Conservation (phyloP, 1,140 invertebrate genomes). For the Dolichoris vasculosae region DNA sequence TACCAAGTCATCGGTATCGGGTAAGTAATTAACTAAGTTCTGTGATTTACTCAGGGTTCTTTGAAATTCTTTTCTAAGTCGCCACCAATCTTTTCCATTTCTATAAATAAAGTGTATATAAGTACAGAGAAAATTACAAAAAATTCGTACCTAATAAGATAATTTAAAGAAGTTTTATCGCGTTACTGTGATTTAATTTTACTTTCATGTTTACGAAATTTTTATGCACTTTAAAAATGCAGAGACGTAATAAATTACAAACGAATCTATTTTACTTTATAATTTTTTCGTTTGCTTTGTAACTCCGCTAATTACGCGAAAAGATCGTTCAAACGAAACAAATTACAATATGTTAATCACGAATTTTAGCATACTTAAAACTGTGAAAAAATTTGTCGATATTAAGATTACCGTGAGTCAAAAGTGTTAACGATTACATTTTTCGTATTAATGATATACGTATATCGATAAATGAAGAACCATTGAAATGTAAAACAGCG, state of each 20-base stretch:
- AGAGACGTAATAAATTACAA: neutral
- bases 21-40: constrained; percentile 81
- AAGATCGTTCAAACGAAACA: neutral
- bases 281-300: neutral
- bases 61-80: constrained; percentile 85
- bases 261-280: neutral
- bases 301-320: no score
- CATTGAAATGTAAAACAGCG: no score
- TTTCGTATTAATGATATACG: no score
- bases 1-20: constrained; percentile 78
- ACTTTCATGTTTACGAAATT: no score
- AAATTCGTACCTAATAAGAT: no score
- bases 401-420: neutral
- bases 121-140: neutral
- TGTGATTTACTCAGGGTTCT: constrained; percentile 84
- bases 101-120: constrained; percentile 70
- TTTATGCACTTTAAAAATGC: no score
- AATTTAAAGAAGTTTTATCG: no score
- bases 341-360: neutral
- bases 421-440: no score
- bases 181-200: no score
- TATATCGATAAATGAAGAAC: no score
- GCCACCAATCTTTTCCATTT: constrained; percentile 90
- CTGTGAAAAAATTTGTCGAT: neutral
- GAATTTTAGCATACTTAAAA: neutral